Evolutionary conservation across 2,888 invertebrate species (phyloP), one percentile per base, ranked within the genome.

Genomic region (Philaethria dido): DNA sequence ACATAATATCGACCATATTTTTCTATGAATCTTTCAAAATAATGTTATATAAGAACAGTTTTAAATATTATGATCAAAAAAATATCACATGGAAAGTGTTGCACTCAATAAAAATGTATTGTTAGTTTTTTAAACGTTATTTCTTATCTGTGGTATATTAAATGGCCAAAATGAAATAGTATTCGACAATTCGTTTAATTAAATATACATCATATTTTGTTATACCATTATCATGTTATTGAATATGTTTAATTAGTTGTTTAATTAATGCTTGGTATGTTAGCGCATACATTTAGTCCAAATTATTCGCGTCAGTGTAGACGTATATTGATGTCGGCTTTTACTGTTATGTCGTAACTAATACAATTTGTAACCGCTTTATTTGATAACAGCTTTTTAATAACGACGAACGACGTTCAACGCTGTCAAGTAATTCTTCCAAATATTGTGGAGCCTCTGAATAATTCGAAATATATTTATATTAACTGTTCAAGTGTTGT

Each of bases 381-480:
- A 64, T 69, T 72, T 69, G 66, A 71, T 81, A 86, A 82, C 79
- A 75, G 83, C 85, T 85, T 87, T 84, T 85, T 82, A 69, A 73
- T 72, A 73, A 68, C 74, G 76, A 68, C 74, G 76, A 69, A 62
- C 76, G 80, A 78, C 80, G 80, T 77, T 77, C 82, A 80, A 80
- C 79, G 83, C 88, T 84, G 85, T 86, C 85, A 78, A 78, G 79
- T 85, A 84, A 89, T 89, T 92, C 91, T 92, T 91, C 92, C 90
- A 89, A 89, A 89, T 92, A 92, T 90, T 91, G 91, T 92, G 87
- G 90, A 90, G 92, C 91, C 92, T 92, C 92, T 91, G 92, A 89
- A 90, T 92, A 89, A 92, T 92, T 92, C 89, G 88, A 92, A 92
- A 90, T 92, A 92, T 92, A 92, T 92, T 92, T 92, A 92, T 92